These are phyloP conservation scores for Petrolisthes cinctipes DNA, from an alignment of 2,888 invertebrate genomes.

Conservation along the genomic window DNA sequence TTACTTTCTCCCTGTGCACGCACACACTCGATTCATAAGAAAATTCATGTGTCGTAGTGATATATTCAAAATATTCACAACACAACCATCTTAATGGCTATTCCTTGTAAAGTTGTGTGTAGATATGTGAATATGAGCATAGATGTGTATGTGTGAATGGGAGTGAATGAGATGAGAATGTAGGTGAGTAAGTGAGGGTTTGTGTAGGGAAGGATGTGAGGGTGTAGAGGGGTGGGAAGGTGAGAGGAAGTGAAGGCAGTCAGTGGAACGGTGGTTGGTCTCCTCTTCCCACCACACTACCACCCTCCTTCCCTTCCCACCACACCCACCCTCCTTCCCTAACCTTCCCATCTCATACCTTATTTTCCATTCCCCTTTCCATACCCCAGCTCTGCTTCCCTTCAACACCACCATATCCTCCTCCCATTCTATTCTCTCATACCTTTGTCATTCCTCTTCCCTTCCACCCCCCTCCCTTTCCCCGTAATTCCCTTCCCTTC, in stretches of 20 bases:
- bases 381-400: background rate
- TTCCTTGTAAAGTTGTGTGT: too few species aligned
- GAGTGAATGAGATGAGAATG: background rate
- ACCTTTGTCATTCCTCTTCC: background rate
- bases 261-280: constrained; percentile 27
- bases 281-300: background rate
- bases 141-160: too few species aligned
- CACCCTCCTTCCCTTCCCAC: background rate
- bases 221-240: background rate
- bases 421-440: background rate
- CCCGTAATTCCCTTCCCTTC: too few species aligned
- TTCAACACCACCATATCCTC: background rate
- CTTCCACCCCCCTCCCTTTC: too few species aligned
- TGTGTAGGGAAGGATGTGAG: constrained; percentile 16
- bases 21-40: too few species aligned
- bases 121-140: too few species aligned
- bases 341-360: background rate
- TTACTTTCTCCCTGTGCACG: background rate
- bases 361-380: background rate
- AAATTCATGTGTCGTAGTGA: too few species aligned
- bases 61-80: too few species aligned
- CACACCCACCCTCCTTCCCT: background rate
- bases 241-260: constrained; percentile 31
- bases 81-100: too few species aligned
- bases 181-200: constrained; percentile 11